Conservation (phyloP, 2,113 vertebrate species). For the Laterallus jamaicensis region DNA sequence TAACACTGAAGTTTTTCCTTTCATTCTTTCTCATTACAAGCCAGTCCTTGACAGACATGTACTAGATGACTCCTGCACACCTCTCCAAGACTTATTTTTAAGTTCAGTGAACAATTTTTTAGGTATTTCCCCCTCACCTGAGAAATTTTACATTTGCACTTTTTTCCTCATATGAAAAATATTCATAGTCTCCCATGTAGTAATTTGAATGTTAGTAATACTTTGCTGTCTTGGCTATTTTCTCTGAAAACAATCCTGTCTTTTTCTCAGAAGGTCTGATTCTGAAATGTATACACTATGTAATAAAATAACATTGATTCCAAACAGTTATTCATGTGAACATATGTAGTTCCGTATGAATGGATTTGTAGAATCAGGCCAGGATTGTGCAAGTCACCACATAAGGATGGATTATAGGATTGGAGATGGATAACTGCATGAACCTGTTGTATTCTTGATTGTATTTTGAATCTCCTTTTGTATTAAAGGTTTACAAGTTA, state of each 20-base stretch:
- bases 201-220: background rate
- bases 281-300: background rate
- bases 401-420: background rate
- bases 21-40: background rate
- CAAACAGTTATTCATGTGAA: background rate
- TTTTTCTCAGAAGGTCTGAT: background rate
- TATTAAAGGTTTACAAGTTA: background rate
- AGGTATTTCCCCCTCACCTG: background rate
- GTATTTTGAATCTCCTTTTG: constrained; percentile 13
- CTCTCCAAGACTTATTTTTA: background rate
- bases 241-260: background rate
- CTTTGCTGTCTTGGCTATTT: background rate
- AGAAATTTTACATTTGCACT: background rate
- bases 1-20: background rate
- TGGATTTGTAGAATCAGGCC: background rate
- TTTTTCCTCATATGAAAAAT: background rate
- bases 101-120: background rate
- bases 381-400: background rate
- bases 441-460: background rate
- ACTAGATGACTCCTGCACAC: background rate
- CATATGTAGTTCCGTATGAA: background rate
- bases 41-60: background rate
- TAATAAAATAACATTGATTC: background rate
- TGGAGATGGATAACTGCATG: background rate
- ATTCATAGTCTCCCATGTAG: background rate